Evolutionary conservation across 2,888 invertebrate genomes (phyloP).

Genomic region (Siphlonurus alternatus): DNA sequence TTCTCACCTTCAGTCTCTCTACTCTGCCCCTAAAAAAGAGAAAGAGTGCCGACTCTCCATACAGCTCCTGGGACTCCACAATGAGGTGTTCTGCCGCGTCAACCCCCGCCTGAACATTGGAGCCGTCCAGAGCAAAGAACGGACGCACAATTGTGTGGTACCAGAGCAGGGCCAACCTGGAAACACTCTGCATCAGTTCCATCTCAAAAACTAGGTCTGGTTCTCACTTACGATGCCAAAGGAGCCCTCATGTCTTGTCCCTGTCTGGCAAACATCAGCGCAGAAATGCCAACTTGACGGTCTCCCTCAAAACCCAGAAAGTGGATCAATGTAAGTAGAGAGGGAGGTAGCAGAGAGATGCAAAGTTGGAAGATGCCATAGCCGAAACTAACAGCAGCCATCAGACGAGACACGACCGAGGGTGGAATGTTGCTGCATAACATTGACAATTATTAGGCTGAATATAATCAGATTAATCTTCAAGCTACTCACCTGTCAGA

Average conservation of each 20-base stretch:
- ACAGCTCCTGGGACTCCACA: conserved; percentile 34
- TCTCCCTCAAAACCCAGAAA: conserved; percentile 50
- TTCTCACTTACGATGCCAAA: conserved; percentile 40
- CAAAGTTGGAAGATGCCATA: conserved; percentile 50
- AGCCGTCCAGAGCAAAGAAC: conserved; percentile 45
- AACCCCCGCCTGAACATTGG: conserved; percentile 38
- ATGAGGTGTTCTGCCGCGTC: conserved; percentile 34
- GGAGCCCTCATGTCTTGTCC: conserved; percentile 50
- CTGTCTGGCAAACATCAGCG: conserved; percentile 39
- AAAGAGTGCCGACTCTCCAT: conserved; percentile 42
- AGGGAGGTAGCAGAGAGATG: conserved; percentile 46
- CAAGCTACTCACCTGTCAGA: conserved; percentile 2
- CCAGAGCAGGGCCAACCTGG: conserved; percentile 40
- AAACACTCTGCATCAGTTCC: conserved; percentile 11
- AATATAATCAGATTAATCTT: neutral
- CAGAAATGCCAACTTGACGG: conserved; percentile 36
- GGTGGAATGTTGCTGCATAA: conserved; percentile 26
- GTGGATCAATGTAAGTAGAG: conserved; percentile 38
- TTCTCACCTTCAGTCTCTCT: conserved; percentile 38
- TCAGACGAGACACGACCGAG: conserved; percentile 37
- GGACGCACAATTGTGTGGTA: conserved; percentile 52
- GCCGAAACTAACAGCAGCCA: conserved; percentile 51
- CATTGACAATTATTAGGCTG: neutral
- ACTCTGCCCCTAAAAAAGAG: conserved; percentile 46
- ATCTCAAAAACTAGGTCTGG: neutral